These are phyloP conservation scores for Gobius niger DNA, from an alignment of 2,113 vertebrate species.

Conservation along the genomic window DNA sequence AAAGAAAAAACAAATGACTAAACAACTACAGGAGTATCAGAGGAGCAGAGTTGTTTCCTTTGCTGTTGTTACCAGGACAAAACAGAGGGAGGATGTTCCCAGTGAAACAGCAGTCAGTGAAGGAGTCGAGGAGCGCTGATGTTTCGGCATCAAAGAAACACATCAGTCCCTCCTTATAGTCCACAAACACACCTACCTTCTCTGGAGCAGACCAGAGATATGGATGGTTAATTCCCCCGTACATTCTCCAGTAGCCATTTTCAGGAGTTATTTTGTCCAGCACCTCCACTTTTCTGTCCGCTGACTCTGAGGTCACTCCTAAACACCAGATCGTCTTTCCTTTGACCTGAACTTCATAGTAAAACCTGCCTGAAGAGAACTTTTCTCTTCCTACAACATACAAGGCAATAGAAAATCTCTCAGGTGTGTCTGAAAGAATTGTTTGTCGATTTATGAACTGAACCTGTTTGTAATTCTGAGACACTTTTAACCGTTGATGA, in stretches of 20 bases:
- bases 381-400: constrained; percentile 32
- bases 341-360: too few relatives aligned
- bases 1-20: too few relatives aligned
- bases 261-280: neutral
- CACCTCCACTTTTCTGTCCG: constrained; percentile 10
- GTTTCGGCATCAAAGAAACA: too few relatives aligned
- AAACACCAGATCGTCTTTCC: constrained; percentile 25
- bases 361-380: constrained; percentile 35
- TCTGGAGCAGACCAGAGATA: too few relatives aligned
- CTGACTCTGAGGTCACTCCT: constrained; percentile 27
- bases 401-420: neutral
- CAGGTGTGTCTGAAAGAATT: constrained; percentile 1
- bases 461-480: constrained; percentile 17
- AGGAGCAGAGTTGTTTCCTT: too few relatives aligned
- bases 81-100: constrained; percentile 36
- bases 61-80: neutral
- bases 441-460: neutral
- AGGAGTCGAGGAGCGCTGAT: constrained; percentile 7
- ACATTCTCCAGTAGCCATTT: constrained; percentile 21
- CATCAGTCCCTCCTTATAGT: too few relatives aligned
- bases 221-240: neutral
- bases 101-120: constrained; percentile 24
- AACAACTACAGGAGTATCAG: too few relatives aligned
- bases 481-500: constrained; percentile 19
- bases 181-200: too few relatives aligned